These are phyloP conservation scores for Mercenaria mercenaria DNA, from an alignment of 1,140 invertebrate genomes.

Conservation along the genomic window DNA sequence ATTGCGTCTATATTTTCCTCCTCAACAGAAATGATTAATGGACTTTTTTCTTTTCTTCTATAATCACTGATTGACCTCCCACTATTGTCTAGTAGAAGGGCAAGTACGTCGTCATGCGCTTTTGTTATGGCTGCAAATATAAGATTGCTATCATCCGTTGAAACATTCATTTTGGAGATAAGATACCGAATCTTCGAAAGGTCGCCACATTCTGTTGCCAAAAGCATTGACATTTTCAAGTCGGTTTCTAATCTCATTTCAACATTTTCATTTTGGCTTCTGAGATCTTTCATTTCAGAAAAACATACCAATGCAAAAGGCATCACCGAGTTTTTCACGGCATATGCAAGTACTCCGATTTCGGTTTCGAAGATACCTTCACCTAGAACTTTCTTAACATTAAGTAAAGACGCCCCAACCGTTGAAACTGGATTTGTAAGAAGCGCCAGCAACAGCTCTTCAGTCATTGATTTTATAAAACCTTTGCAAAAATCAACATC, in stretches of 20 bases:
- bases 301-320: background rate
- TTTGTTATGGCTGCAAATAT: background rate
- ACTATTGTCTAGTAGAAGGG: background rate
- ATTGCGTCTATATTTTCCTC: background rate
- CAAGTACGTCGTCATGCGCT: background rate
- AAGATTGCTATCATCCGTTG: background rate
- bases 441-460: background rate
- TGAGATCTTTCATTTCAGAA: background rate
- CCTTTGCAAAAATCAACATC: background rate
- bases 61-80: background rate
- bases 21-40: background rate
- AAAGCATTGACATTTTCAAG: background rate
- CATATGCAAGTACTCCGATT: background rate
- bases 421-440: background rate
- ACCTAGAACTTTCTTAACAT: background rate
- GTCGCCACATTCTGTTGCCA: background rate
- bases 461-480: background rate
- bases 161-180: background rate
- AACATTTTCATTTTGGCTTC: background rate
- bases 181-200: background rate
- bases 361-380: background rate
- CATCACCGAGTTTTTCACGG: background rate
- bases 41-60: background rate
- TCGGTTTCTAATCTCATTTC: background rate
- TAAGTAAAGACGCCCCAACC: background rate